Evolutionary conservation across 2,888 invertebrate genomes (phyloP).

Genomic region (Neuroscelio doddi): DNA sequence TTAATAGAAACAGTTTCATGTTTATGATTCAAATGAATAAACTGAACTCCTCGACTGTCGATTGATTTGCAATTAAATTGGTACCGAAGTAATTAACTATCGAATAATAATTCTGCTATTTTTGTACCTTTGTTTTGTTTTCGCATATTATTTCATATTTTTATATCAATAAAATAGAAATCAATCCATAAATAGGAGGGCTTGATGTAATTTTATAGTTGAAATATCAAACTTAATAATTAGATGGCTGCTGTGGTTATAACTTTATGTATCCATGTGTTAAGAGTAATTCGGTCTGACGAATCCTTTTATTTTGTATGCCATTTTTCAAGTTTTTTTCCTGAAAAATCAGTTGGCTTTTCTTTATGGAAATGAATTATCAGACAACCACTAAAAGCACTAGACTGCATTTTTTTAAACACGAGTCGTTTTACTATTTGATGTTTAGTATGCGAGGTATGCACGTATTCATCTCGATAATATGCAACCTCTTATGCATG

Average conservation of each 20-base stretch:
- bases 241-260: constrained; percentile 7
- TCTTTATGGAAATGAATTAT: constrained; percentile 10
- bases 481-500: constrained; percentile 43
- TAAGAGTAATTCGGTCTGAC: constrained; percentile 12
- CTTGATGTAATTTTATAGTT: constrained; percentile 32
- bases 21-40: too few relatives aligned
- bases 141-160: too few relatives aligned
- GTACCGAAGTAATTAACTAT: too few relatives aligned
- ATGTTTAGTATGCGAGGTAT: constrained; percentile 43
- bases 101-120: too few relatives aligned
- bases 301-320: not conserved
- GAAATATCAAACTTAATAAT: constrained; percentile 32
- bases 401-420: constrained; percentile 19
- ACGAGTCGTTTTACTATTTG: constrained; percentile 24
- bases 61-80: too few relatives aligned
- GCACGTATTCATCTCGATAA: constrained; percentile 48
- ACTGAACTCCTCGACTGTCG: too few relatives aligned
- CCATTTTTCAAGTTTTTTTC: constrained; percentile 12
- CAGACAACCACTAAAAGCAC: not conserved
- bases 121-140: too few relatives aligned
- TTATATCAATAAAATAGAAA: constrained; percentile 6
- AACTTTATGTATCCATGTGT: constrained; percentile 20
- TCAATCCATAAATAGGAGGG: constrained; percentile 26
- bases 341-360: constrained; percentile 15
- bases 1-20: too few relatives aligned